Evolutionary conservation across 2,888 invertebrate species (phyloP).

Genomic region (Xanthostigma xanthostigma): DNA sequence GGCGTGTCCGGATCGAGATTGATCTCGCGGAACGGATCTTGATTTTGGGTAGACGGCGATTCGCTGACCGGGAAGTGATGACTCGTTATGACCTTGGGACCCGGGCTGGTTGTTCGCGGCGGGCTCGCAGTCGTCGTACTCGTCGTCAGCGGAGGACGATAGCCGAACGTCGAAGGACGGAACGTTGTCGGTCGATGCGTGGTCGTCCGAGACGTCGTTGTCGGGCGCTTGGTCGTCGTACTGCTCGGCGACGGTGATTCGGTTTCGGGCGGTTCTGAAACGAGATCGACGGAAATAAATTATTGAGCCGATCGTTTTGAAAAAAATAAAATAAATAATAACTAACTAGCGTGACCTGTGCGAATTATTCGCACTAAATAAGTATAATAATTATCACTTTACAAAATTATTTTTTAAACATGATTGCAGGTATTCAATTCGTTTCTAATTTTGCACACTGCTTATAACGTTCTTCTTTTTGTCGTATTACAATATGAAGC

Average conservation of each 20-base stretch:
- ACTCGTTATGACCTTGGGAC: slow-evolving; percentile 12
- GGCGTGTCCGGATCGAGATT: slow-evolving; percentile 6
- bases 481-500: too few relatives aligned
- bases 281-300: too few relatives aligned
- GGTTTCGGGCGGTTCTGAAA: slow-evolving; percentile 26
- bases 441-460: too few relatives aligned
- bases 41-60: background rate
- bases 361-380: too few relatives aligned
- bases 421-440: too few relatives aligned
- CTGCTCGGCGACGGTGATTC: slow-evolving; percentile 23
- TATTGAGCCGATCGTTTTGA: too few relatives aligned
- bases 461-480: too few relatives aligned
- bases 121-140: slow-evolving; percentile 20
- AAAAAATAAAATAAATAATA: too few relatives aligned
- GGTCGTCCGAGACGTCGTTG: slow-evolving; percentile 19
- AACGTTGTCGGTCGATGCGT: slow-evolving; percentile 16
- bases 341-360: too few relatives aligned
- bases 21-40: background rate
- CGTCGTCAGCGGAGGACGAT: slow-evolving; percentile 13
- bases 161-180: slow-evolving; percentile 11
- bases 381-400: too few relatives aligned
- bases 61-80: slow-evolving; percentile 11
- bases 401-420: too few relatives aligned
- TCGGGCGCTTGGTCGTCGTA: slow-evolving; percentile 14
- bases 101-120: slow-evolving; percentile 16